Conservation (phyloP, 2,888 invertebrate species). For the Dione juno region DNA sequence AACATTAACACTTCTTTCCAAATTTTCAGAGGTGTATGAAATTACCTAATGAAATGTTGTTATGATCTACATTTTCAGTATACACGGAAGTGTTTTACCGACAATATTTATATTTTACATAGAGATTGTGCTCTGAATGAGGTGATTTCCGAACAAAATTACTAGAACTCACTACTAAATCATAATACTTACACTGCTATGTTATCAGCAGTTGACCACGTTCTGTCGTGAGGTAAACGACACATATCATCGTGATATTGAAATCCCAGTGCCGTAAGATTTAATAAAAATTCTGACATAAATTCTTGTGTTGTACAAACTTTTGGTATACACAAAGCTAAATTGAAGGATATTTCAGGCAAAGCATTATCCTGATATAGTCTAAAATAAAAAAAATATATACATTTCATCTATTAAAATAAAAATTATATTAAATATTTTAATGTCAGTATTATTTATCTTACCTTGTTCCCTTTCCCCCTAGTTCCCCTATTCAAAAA, state of each 20-base stretch:
- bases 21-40: too few relatives aligned
- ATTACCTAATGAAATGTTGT: too few relatives aligned
- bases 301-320: slow-evolving; percentile 56
- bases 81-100: too few relatives aligned
- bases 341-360: slow-evolving; percentile 42
- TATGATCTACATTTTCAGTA: too few relatives aligned
- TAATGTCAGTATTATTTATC: too few relatives aligned
- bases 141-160: too few relatives aligned
- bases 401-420: too few relatives aligned
- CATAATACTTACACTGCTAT: slow-evolving; percentile 51
- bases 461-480: too few relatives aligned
- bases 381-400: slow-evolving; percentile 8
- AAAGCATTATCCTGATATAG: slow-evolving; percentile 39
- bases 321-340: slow-evolving; percentile 61
- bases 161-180: slow-evolving; percentile 6
- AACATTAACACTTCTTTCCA: too few relatives aligned
- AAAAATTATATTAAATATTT: too few relatives aligned
- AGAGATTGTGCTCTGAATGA: slow-evolving; percentile 2
- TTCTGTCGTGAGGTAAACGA: slow-evolving; percentile 61
- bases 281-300: slow-evolving; percentile 50
- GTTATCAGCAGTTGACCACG: slow-evolving; percentile 61
- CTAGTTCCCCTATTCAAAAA: too few relatives aligned
- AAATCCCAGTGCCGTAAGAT: slow-evolving; percentile 51
- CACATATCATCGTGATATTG: slow-evolving; percentile 55
- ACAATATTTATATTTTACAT: too few relatives aligned